A percentile compares a stretch with the other conserved stretches of the same genome.
Conservation (phyloP, 2,113 vertebrate genomes). For the Beaufortia kweichowensis region DNA sequence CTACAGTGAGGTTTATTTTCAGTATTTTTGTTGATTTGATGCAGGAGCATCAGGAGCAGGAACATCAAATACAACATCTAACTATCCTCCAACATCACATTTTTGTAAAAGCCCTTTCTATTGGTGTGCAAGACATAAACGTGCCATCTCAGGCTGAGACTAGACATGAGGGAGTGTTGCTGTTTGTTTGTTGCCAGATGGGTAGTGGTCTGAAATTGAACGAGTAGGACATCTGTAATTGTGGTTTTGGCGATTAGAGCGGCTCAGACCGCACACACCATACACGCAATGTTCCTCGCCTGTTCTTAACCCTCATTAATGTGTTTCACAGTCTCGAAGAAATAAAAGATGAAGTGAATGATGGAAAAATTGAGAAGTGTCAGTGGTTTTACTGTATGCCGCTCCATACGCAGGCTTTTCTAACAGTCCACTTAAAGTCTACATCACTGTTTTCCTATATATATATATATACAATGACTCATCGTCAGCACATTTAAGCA, state of each 20-base stretch:
- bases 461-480: conserved; percentile 36
- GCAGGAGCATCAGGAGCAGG: no score
- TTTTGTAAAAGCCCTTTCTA: background rate
- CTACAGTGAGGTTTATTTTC: no score
- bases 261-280: conserved; percentile 17
- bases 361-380: conserved; percentile 29
- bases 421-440: background rate
- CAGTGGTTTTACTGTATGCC: background rate
- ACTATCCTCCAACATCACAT: no score
- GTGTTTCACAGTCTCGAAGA: background rate
- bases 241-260: background rate
- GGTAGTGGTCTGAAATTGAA: conserved; percentile 41
- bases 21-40: no score
- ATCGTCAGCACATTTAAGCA: conserved; percentile 41
- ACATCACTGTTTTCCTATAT: conserved; percentile 15
- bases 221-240: conserved; percentile 24
- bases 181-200: conserved; percentile 1
- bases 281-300: background rate
- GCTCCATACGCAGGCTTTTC: conserved; percentile 10
- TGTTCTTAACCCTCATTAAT: background rate
- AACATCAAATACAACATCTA: no score
- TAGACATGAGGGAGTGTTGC: background rate
- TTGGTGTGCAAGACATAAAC: background rate
- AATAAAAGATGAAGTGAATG: background rate
- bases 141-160: background rate